Percentiles rank a stretch among this genome's conserved stretches.
These are phyloP conservation scores for Nematolebias whitei DNA, from an alignment of 2,113 vertebrate genomes.

Conservation along the genomic window DNA sequence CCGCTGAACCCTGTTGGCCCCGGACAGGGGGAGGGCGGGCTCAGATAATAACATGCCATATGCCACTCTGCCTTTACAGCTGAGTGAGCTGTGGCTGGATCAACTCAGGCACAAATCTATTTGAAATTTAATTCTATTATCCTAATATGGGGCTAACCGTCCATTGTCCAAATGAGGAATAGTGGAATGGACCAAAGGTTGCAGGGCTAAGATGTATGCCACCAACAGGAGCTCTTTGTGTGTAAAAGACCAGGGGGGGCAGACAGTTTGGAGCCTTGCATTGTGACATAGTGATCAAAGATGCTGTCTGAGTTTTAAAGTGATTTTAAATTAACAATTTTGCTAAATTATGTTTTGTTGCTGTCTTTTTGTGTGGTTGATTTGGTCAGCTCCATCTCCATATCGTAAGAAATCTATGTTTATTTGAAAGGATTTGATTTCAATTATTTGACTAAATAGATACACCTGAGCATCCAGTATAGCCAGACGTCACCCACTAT, in stretches of 20 bases:
- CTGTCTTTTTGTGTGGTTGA: constrained; percentile 22
- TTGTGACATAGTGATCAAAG: constrained; percentile 18
- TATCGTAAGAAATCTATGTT: constrained; percentile 38
- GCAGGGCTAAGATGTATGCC: constrained; percentile 54
- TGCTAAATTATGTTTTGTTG: constrained; percentile 10
- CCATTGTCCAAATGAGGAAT: constrained; percentile 71
- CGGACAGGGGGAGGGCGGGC: constrained; percentile 55
- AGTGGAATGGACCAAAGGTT: constrained; percentile 54
- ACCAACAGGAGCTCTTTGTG: constrained; percentile 61
- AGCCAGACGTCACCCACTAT: constrained; percentile 70
- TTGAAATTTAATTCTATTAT: constrained; percentile 79
- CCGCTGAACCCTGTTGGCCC: constrained; percentile 74
- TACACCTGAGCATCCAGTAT: constrained; percentile 54
- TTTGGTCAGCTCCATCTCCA: too few relatives aligned
- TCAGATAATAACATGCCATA: constrained; percentile 73
- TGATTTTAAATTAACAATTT: constrained; percentile 11
- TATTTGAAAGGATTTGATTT: constrained; percentile 62
- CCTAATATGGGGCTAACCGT: constrained; percentile 66
- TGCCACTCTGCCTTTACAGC: constrained; percentile 76
- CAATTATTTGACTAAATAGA: constrained; percentile 55
- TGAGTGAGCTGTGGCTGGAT: constrained; percentile 58
- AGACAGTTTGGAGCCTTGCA: constrained; percentile 62
- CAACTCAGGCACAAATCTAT: constrained; percentile 65
- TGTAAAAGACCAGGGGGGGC: constrained; percentile 33
- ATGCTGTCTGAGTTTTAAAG: neutral